Percentiles rank a stretch among this genome's conserved stretches.
Conservation (phyloP, 2,797 vertebrate species). For the Peromyscus eremicus region DNA sequence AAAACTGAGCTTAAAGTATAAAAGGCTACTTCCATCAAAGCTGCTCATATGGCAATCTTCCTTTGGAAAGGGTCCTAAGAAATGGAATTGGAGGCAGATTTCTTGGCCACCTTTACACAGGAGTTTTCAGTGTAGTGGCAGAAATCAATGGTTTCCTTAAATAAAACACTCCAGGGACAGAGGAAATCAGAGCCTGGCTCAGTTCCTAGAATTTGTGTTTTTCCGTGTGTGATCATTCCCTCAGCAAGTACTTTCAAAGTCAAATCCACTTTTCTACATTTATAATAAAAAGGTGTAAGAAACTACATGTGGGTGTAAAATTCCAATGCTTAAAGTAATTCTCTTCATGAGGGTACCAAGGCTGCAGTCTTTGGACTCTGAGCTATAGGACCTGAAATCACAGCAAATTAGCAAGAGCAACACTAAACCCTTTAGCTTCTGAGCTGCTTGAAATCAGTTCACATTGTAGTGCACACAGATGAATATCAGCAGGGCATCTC, state of each 20-base stretch:
- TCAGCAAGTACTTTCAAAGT: conserved; percentile 67
- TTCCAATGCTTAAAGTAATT: conserved; percentile 66
- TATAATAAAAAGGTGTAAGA: conserved; percentile 64
- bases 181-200: conserved; percentile 71
- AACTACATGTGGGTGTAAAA: conserved; percentile 61
- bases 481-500: not conserved
- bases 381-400: not conserved
- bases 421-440: not conserved
- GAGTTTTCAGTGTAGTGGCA: conserved; percentile 68
- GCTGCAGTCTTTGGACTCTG: conserved; percentile 34
- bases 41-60: conserved; percentile 46
- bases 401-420: conserved; percentile 18
- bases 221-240: conserved; percentile 71
- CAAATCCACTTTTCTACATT: conserved; percentile 62
- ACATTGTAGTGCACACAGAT: not conserved
- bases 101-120: conserved; percentile 68
- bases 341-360: not conserved
- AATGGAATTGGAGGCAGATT: conserved; percentile 66
- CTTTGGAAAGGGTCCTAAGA: conserved; percentile 71
- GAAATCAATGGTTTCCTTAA: conserved; percentile 78
- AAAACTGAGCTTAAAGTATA: conserved; percentile 61
- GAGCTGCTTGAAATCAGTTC: conserved; percentile 49
- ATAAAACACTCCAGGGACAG: conserved; percentile 70
- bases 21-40: conserved; percentile 68
- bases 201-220: conserved; percentile 78